Base-by-base conservation (phyloP, 2,888 invertebrate genomes). In the Orchesella flavescens region DNA sequence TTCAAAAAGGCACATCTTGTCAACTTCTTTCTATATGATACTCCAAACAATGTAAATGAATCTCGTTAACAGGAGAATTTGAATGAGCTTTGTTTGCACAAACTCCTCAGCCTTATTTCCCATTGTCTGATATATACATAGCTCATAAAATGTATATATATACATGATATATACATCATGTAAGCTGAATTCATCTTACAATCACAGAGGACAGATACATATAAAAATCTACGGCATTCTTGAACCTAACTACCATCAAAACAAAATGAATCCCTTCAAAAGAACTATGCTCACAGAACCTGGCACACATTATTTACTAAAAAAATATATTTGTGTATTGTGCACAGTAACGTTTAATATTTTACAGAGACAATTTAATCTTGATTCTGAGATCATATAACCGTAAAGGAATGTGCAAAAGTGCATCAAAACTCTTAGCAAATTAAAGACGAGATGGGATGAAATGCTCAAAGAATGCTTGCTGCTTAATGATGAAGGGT, bases 391-490 rank as follows among this genome's bases (percentile, higher is more conserved):
- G 49, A 68, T 17, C 19, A 49, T 49, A 49, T 68, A 68, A 68
- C 68, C 68, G 68, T 68, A 68, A 68, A 49, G 68, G n/a, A 68
- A 13, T 68, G 68, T 61, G 61, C 49, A 61, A 24, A 49, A 49
- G n/a, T 49, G n/a, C n/a, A 49, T 15, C 12, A 49, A 10, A 49
- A n/a, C n/a, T n/a, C 49, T 15, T 49, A 49, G n/a, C 49, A 49
- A 49, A 49, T 49, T 49, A n/a, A 17, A 24, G 63, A 63, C 34
- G 24, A 2, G n/a, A 63, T 24, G 23, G 21, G 23, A 21, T 15
- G 9, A 61, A 24, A 24, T 23, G 3, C n/a, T 63, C 19, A 63
- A 24, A 63, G 19, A 15, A 12, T 63, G 17, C 17, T 59, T 59
- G 19, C n/a, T 59, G 59, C 10, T 10, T 59, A n/a, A n/a, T 17